phyloP scores from a whole-genome alignment of 1,140 invertebrate species.

The Xylocopa sonorina region DNA sequence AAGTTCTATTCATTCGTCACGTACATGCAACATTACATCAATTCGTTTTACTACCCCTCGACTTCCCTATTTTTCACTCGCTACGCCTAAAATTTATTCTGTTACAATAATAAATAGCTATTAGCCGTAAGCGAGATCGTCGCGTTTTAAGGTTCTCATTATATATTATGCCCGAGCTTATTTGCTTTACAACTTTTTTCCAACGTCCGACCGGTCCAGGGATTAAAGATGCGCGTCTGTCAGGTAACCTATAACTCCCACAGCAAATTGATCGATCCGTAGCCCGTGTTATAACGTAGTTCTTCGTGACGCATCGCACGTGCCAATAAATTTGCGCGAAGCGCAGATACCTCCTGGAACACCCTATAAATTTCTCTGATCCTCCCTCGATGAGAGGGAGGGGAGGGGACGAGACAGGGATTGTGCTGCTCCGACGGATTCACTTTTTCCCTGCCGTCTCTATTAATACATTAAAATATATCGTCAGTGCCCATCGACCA shows the following conservation, averaged over 20 bases:
- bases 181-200: conserved; percentile 37
- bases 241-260: conserved; percentile 46
- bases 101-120: conserved; percentile 7
- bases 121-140: background rate
- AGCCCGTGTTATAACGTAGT: conserved; percentile 42
- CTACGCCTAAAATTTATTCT: background rate
- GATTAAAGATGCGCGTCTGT: conserved; percentile 51
- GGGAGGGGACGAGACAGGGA: conserved; percentile 33
- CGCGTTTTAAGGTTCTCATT: conserved; percentile 3
- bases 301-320: conserved; percentile 57
- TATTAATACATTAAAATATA: conserved; percentile 46
- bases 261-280: conserved; percentile 54
- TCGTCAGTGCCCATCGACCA: conserved; percentile 4
- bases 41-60: too few relatives aligned
- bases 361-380: conserved; percentile 64
- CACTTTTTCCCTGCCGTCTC: conserved; percentile 39
- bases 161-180: conserved; percentile 6
- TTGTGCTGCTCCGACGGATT: conserved; percentile 37
- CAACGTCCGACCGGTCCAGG: background rate
- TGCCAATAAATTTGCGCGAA: conserved; percentile 60
- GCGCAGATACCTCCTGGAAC: conserved; percentile 59
- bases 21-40: too few relatives aligned
- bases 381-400: conserved; percentile 53
- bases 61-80: too few relatives aligned
- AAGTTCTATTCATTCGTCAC: too few relatives aligned